A percentile compares a stretch with the other conserved stretches of the same genome.
These are phyloP conservation scores for Momotus momota DNA, from an alignment of 2,797 vertebrate species.

Conservation along the genomic window DNA sequence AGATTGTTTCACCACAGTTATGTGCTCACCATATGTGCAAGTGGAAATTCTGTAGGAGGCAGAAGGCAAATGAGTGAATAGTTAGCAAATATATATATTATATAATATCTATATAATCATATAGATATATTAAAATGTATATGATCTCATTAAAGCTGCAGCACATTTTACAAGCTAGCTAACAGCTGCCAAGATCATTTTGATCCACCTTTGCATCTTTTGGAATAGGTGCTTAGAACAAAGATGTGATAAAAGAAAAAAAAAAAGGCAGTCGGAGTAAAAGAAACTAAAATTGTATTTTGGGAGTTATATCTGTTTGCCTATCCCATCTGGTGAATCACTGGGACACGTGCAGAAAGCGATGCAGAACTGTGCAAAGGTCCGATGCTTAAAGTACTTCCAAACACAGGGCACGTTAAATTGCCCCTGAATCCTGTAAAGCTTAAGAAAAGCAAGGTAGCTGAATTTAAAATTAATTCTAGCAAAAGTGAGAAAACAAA, in stretches of 20 bases:
- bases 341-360: background rate
- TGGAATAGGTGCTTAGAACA: background rate
- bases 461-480: background rate
- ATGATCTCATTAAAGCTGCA: conserved; percentile 61
- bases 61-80: conserved; percentile 63
- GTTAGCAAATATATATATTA: conserved; percentile 66
- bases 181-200: conserved; percentile 24
- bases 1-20: conserved; percentile 66
- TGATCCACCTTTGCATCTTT: background rate
- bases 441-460: background rate
- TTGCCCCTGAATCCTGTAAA: background rate
- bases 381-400: background rate
- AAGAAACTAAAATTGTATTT: background rate
- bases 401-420: background rate
- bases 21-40: conserved; percentile 60
- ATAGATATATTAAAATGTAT: conserved; percentile 42
- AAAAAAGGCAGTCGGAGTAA: background rate
- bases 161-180: conserved; percentile 37
- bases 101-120: conserved; percentile 31
- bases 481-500: background rate
- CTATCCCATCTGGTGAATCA: background rate
- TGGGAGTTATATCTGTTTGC: background rate
- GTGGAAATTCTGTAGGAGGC: conserved; percentile 64
- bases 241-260: background rate
- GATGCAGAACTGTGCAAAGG: background rate